These are phyloP conservation scores for Lamprologus sp. DNA, from an alignment of 2,113 vertebrate species.

Conservation along the genomic window DNA sequence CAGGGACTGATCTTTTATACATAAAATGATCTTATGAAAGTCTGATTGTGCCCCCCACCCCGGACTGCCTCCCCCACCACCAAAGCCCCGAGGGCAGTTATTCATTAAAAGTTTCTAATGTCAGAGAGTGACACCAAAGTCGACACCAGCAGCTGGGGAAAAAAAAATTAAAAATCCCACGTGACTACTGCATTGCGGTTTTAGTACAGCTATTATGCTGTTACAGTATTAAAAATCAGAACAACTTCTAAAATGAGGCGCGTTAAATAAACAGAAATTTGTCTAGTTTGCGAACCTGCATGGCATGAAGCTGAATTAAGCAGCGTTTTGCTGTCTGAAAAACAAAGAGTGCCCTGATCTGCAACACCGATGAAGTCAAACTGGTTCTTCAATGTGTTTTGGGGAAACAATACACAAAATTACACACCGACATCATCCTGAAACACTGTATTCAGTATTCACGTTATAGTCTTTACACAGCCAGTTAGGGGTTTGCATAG, in stretches of 20 bases:
- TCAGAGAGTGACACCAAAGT: slow-evolving; percentile 22
- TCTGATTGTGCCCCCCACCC: background rate
- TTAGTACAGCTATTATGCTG: background rate
- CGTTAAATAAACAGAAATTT: background rate
- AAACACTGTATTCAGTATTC: background rate
- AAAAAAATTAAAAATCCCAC: background rate
- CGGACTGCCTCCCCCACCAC: background rate
- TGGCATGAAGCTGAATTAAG: background rate
- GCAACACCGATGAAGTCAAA: background rate
- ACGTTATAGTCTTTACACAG: background rate
- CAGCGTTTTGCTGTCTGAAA: background rate
- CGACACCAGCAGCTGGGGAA: background rate
- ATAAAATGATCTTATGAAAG: slow-evolving; percentile 15
- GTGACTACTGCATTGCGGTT: background rate
- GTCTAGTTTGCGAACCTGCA: accelerated
- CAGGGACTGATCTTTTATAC: slow-evolving; percentile 13
- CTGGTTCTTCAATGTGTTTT: background rate
- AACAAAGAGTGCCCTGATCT: background rate
- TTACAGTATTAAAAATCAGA: background rate
- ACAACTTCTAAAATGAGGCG: background rate
- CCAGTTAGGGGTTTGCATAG: accelerated
- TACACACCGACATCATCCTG: background rate
- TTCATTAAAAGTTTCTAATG: slow-evolving; percentile 35
- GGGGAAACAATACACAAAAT: background rate
- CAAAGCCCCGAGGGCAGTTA: background rate